Percentiles rank a stretch among this genome's conserved stretches.
phyloP scores from a whole-genome alignment of 2,888 invertebrate species.

The Patella pellucida region DNA sequence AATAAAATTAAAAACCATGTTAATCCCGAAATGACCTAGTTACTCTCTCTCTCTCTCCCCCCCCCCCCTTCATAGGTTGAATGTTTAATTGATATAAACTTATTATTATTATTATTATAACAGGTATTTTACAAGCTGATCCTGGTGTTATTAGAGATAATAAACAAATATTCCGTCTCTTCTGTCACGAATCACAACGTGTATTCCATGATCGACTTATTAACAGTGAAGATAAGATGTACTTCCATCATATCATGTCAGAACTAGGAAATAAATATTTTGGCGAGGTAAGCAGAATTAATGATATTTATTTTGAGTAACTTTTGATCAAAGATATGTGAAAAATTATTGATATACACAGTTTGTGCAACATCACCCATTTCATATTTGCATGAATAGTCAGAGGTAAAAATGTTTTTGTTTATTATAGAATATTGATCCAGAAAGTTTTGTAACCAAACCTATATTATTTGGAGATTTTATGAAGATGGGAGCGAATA shows the following conservation, averaged over 20 bases:
- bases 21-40: too few relatives aligned
- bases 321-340: too few relatives aligned
- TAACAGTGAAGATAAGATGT: conserved; percentile 69
- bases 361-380: too few relatives aligned
- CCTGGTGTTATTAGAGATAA: conserved; percentile 68
- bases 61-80: too few relatives aligned
- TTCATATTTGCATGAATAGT: too few relatives aligned
- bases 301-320: too few relatives aligned
- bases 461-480: conserved; percentile 87
- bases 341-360: too few relatives aligned
- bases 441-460: conserved; percentile 62
- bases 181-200: conserved; percentile 70
- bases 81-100: too few relatives aligned
- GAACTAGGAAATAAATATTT: conserved; percentile 71
- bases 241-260: conserved; percentile 68
- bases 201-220: conserved; percentile 72
- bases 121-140: conserved; percentile 84
- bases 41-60: too few relatives aligned
- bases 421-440: conserved; percentile 59
- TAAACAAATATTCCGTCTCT: conserved; percentile 68
- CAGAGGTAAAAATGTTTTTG: neutral
- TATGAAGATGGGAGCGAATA: conserved; percentile 81
- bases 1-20: too few relatives aligned
- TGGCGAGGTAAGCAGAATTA: conserved; percentile 59
- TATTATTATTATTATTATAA: neutral